Base-by-base conservation (phyloP, 2,113 vertebrate species). In the Macquaria australasica region DNA sequence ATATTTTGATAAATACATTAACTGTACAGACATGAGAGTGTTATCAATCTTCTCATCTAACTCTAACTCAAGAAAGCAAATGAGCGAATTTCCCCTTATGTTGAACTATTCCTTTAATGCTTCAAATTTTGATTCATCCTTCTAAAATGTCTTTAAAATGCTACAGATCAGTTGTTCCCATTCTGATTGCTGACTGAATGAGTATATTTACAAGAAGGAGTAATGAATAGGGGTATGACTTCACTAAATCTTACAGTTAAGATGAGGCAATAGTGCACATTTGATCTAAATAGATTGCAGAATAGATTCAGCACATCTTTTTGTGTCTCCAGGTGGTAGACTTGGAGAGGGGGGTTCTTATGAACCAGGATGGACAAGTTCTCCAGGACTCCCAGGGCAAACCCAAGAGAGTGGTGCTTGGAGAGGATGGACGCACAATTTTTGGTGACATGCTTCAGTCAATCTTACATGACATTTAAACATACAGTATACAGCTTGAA, bases 361-460 rank as follows among this genome's bases (percentile, higher is more conserved):
- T 99, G 95, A 99, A 99, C 28, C 94, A 95, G 72, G 97, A 98
- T 91, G 98, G 98, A 89, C 94, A 95, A 87, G 89, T 97, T 85
- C 97, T 99, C 68, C 98, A 99, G 87, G 98, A 99, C 90, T 98
- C 98, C 37, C 95, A 97, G 56, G 98, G 98, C 60, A 96, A 96
- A 14, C 97, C 98, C 58, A 97, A 97, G 48, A 96, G 97, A 90
- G 96, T 99, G 82, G 97, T 98, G 59, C 93, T 99, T 66, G 98
- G 98, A 92, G 97, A 97, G 58, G 98, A 99, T 84, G 97, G 98
- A 59, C 96, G 96, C 71, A 99, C 98, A 7, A 96, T 99, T 86
- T 97, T 99, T 92, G 98, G 98, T 99, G 89, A 96, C 95, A 93
- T 73, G 16, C 6, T 88, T 75, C 8, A 53, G 0, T 66, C 11